Evolutionary conservation across 2,797 vertebrate species (phyloP), one percentile per base, ranked within the genome.

Genomic region (Syngnathus acus): DNA sequence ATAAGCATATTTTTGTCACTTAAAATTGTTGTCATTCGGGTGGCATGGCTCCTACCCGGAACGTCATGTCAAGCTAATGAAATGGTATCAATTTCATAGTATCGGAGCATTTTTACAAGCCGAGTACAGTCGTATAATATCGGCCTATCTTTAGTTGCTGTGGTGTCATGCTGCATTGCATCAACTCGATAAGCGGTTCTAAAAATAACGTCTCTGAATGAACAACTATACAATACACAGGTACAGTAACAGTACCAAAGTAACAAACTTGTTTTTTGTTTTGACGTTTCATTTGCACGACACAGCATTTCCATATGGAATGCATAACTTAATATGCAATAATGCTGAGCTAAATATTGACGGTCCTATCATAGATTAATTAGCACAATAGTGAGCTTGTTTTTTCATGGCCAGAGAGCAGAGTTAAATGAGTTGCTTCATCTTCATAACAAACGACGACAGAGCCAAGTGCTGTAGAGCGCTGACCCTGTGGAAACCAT

Each of bases 381-480:
- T 82, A 78, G 71, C 54, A 75, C 60, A 76, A 72, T 65, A 72
- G 66, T 73, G 57, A 48, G 59, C 55, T 43, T 61, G 65, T 58
- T 71, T 70, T 54, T 66, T 76, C 67, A 42, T 71, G 77, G 77
- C 78, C 78, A 79, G 70, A 68, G 53, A 80, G 65, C 50, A 75
- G 68, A 67, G 70, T 77, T 67, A 72, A 84, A 85, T 78, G 65
- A 77, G 75, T 78, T 77, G 66, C 89, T 83, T 82, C 73, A 84
- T 82, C 79, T 82, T 73, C 64, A 59, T 68, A 75, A 53, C 50
- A 65, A 40, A 65, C 57, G 21, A 73, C 39, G 65, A 82, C 64
- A 74, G 77, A 64, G 45, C 70, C 72, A 74, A 78, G 70, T 67
- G 68, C 16, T 65, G 16, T 6, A 21, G 39, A 47, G 68, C 77